phyloP scores from a whole-genome alignment of 1,140 invertebrate species.

The Portunus trituberculatus region DNA sequence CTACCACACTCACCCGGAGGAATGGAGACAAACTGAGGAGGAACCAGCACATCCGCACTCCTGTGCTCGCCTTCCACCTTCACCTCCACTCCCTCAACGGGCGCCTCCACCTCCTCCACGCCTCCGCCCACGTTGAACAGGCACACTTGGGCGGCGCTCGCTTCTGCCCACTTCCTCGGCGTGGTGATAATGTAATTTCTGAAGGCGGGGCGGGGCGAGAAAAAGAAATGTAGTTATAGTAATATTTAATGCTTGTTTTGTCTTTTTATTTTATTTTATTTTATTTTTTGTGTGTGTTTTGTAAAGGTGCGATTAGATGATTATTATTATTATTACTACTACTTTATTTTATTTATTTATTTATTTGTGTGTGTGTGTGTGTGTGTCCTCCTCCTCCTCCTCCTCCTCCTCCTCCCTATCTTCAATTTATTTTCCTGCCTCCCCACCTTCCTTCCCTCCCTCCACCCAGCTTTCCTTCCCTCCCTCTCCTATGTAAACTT shows the following conservation, averaged over 20 bases:
- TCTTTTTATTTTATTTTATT: too few relatives aligned
- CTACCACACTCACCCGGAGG: background rate
- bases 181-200: background rate
- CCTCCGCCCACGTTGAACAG: background rate
- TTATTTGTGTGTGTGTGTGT: too few relatives aligned
- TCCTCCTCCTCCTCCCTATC: too few relatives aligned
- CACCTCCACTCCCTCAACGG: background rate
- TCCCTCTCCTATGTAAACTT: slow-evolving; percentile 25
- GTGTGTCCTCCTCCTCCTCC: too few relatives aligned
- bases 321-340: too few relatives aligned
- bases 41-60: background rate
- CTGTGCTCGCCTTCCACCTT: background rate
- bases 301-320: too few relatives aligned
- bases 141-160: background rate
- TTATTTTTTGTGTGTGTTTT: too few relatives aligned
- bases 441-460: background rate
- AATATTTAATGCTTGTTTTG: too few relatives aligned
- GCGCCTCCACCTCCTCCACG: background rate
- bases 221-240: too few relatives aligned
- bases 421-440: too few relatives aligned
- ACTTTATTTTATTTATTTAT: too few relatives aligned
- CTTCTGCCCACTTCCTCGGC: background rate
- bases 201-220: background rate
- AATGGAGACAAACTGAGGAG: background rate
- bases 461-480: background rate